A percentile compares a stretch with the other conserved stretches of the same genome.
Evolutionary conservation across 2,888 invertebrate species (phyloP).

Genomic region (Xestia xanthographa): DNA sequence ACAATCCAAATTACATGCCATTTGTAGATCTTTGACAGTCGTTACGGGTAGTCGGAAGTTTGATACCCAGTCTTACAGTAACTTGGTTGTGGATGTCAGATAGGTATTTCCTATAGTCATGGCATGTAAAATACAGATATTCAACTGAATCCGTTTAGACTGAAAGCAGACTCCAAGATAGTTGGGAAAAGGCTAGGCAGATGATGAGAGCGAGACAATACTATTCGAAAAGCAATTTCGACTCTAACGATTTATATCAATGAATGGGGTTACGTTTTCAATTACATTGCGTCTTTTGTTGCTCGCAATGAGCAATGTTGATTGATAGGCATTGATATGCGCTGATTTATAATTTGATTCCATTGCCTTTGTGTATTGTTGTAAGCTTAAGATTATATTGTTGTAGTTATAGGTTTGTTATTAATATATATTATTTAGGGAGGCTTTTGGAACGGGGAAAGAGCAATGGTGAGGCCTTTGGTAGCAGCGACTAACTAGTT

Average conservation of each 20-base stretch:
- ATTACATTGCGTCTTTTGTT: slow-evolving; percentile 62
- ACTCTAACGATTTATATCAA: slow-evolving; percentile 1
- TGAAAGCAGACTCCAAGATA: too few relatives aligned
- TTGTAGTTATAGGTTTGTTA: neutral
- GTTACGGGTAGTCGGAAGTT: too few relatives aligned
- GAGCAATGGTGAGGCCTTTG: neutral
- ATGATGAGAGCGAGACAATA: neutral
- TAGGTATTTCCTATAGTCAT: too few relatives aligned
- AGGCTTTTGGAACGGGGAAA: neutral
- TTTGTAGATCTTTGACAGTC: too few relatives aligned
- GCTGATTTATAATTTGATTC: slow-evolving; percentile 43
- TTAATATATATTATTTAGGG: too few relatives aligned
- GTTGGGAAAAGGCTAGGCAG: neutral
- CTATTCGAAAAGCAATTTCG: neutral
- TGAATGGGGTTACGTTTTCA: slow-evolving; percentile 52
- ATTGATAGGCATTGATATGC: slow-evolving; percentile 45
- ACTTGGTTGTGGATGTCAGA: too few relatives aligned
- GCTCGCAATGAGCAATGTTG: slow-evolving; percentile 40
- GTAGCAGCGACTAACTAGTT: neutral
- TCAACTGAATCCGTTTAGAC: too few relatives aligned
- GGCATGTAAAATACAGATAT: too few relatives aligned
- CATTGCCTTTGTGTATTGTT: slow-evolving; percentile 16
- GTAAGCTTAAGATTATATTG: slow-evolving; percentile 13
- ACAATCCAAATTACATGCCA: too few relatives aligned
- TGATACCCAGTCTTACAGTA: too few relatives aligned